phyloP scores from a whole-genome alignment of 2,797 vertebrate species.

The Sternarchorhynchus goeldii region DNA sequence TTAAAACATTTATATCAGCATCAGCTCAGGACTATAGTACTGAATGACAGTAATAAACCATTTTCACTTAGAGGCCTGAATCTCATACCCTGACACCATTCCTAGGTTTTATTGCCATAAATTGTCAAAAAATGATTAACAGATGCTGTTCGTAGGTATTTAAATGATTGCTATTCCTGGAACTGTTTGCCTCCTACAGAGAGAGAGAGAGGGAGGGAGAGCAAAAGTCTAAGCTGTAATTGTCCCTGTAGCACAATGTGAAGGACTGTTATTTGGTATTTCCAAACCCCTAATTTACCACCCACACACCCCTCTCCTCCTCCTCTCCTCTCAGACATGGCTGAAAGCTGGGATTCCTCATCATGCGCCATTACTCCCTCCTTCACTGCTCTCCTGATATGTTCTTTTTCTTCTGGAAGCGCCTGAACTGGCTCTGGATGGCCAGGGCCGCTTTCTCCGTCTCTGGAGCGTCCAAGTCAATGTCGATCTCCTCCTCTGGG shows the following conservation, averaged over 20 bases:
- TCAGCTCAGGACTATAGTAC: no score
- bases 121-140: no score
- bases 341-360: neutral
- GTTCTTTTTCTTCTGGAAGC: conserved; percentile 77
- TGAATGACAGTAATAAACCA: no score
- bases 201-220: neutral
- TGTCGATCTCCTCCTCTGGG: conserved; percentile 77
- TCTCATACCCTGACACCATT: no score
- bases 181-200: no score
- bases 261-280: conserved; percentile 47
- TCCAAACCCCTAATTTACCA: conserved; percentile 52
- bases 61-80: no score
- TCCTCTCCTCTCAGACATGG: conserved; percentile 33
- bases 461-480: conserved; percentile 78
- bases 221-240: conserved; percentile 42
- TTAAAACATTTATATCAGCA: no score
- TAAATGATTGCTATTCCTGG: no score
- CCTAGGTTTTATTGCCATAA: no score
- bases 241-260: conserved; percentile 43
- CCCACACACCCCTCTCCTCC: conserved; percentile 38
- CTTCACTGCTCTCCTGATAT: conserved; percentile 25
- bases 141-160: no score
- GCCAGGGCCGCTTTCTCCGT: conserved; percentile 79
- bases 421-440: conserved; percentile 79
- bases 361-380: neutral